phyloP scores from a whole-genome alignment of 2,888 invertebrate species.

The Ceriagrion tenellum region DNA sequence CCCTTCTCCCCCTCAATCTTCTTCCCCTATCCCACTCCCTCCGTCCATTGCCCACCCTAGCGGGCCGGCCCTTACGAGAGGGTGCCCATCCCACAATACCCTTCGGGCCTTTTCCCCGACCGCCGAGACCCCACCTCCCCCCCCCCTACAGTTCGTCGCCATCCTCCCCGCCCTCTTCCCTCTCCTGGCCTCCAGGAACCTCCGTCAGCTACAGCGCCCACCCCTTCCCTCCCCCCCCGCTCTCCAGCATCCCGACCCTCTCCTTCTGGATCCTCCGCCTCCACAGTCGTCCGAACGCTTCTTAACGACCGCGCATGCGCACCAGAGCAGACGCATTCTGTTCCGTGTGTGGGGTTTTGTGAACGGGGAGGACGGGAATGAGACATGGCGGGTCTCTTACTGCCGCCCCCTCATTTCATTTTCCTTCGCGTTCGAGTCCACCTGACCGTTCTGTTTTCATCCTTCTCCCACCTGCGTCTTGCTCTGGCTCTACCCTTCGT shows the following conservation, averaged over 20 bases:
- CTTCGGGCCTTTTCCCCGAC: slow-evolving; percentile 4
- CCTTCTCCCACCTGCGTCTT: background rate
- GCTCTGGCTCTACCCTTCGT: background rate
- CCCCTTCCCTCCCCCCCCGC: too few relatives aligned
- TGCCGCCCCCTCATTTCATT: too few relatives aligned
- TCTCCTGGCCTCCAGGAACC: background rate
- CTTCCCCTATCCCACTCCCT: background rate
- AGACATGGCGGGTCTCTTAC: background rate
- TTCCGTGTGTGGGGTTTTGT: background rate
- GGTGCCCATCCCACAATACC: background rate
- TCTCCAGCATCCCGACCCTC: background rate
- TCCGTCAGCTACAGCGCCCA: background rate
- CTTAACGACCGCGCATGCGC: background rate
- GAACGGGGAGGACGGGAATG: background rate
- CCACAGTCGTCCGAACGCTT: slow-evolving; percentile 4
- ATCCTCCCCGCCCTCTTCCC: background rate
- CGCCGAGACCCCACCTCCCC: background rate
- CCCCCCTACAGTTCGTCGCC: background rate
- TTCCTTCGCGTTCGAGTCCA: too few relatives aligned
- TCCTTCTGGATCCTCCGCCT: background rate
- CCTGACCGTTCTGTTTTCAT: background rate
- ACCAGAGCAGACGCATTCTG: background rate
- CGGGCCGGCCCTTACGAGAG: background rate
- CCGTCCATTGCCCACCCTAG: background rate
- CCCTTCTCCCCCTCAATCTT: background rate